Base-by-base conservation (phyloP, 2,888 invertebrate genomes). In the Spatulosminthurus flaviceps region DNA sequence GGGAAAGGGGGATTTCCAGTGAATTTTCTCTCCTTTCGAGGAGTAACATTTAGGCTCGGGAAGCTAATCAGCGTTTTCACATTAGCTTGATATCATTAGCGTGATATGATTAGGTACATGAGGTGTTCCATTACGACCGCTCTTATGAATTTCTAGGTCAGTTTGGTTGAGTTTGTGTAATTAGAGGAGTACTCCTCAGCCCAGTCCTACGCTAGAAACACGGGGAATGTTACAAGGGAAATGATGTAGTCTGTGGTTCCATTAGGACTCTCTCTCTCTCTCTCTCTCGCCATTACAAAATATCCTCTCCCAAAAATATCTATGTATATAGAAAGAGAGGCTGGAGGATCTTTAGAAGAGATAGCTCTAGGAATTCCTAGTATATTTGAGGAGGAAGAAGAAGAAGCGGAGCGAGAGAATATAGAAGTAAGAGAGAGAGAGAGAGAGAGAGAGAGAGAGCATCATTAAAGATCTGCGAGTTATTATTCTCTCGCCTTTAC, bases 401-500 rank as follows among this genome's bases (percentile, higher is more conserved):
- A n/a, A n/a, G n/a, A n/a, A n/a, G n/a, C n/a, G n/a, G n/a, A n/a
- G n/a, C n/a, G n/a, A n/a, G n/a, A n/a, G n/a, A n/a, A n/a, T n/a
- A n/a, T n/a, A n/a, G n/a, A 42, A 42, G 22, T 19, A 71, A 71
- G 42, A 21, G 71, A 71, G 42, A 24, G 34, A 22, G 43, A 71
- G 42, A 22, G 13, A 42, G 41, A 71, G 71, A 42, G 42, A 71
- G 71, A 7, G 22, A 41, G 43, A 71, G 43, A 71, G 24, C 71
- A 42, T 71, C 71, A 42, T 71, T 71, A 71, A 42, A 41, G 16
- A 34, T 69, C 69, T 21, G 5, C 34, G n/a, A 28, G n/a, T 69
- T 69, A 42, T 42, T 42, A 21, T 42, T 71, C 71, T 69, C 69
- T 29, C 69, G 67, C 67, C 28, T 67, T 67, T 28, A 67, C 28